A percentile compares a stretch with the other conserved stretches of the same genome.
Conservation (phyloP, 2,888 invertebrate genomes). For the Agrilus mali region DNA sequence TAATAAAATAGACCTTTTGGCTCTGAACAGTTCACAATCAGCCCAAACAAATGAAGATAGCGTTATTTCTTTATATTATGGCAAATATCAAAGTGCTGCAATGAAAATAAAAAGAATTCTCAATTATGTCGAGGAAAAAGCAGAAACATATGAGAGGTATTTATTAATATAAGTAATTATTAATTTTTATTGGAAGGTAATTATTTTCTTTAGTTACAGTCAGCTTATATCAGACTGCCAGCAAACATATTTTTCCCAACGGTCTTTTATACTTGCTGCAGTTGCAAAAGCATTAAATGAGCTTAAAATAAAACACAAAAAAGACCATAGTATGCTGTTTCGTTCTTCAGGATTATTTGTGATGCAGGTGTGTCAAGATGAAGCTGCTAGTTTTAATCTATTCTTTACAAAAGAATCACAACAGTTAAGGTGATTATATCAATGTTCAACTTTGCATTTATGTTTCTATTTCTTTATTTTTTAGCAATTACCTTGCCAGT, state of each 20-base stretch:
- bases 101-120: slow-evolving; percentile 72
- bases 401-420: slow-evolving; percentile 66
- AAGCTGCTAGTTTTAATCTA: slow-evolving; percentile 80
- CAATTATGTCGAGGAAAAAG: slow-evolving; percentile 66
- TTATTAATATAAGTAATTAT: slow-evolving; percentile 22
- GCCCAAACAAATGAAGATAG: slow-evolving; percentile 36
- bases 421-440: slow-evolving; percentile 44
- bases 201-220: slow-evolving; percentile 42
- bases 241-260: slow-evolving; percentile 65
- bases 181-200: background rate
- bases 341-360: slow-evolving; percentile 82
- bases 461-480: slow-evolving; percentile 1
- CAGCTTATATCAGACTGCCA: slow-evolving; percentile 67
- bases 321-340: slow-evolving; percentile 72
- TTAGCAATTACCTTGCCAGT: slow-evolving; percentile 67
- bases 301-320: slow-evolving; percentile 48
- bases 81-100: slow-evolving; percentile 89
- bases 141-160: slow-evolving; percentile 61
- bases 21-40: slow-evolving; percentile 9
- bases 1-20: slow-evolving; percentile 19
- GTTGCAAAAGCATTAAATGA: slow-evolving; percentile 56
- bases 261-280: slow-evolving; percentile 54
- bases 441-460: background rate
- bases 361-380: slow-evolving; percentile 89
- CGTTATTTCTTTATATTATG: slow-evolving; percentile 78